Percentiles rank a stretch among this genome's conserved stretches.
Conservation (phyloP, 2,797 vertebrate genomes). For the Graptemys geographica region DNA sequence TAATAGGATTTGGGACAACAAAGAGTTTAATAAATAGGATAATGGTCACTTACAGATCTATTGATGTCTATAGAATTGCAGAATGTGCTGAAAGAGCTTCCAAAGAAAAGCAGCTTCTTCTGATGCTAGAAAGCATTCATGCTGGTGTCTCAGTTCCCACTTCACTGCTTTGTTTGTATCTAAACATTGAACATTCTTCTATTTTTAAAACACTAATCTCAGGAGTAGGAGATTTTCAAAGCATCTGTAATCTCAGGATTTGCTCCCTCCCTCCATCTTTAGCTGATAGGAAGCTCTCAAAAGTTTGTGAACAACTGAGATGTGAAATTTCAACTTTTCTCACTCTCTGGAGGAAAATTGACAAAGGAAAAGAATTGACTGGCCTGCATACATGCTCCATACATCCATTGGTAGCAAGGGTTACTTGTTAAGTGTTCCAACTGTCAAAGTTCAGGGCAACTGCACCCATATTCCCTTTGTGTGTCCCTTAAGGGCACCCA, state of each 20-base stretch:
- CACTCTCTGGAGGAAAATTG: background rate
- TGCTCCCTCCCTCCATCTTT: background rate
- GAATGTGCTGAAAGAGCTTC: background rate
- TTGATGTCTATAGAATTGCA: conserved; percentile 40
- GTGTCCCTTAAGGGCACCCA: too few species aligned
- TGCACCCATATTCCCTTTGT: too few species aligned
- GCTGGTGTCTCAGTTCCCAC: conserved; percentile 17
- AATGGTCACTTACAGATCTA: conserved; percentile 34
- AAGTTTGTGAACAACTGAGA: background rate
- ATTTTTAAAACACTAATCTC: background rate
- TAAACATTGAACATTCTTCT: background rate
- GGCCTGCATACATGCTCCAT: background rate
- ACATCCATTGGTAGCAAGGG: background rate
- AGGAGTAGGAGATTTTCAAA: background rate
- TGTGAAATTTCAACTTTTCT: background rate
- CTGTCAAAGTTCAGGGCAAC: too few species aligned
- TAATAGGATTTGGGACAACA: conserved; percentile 47
- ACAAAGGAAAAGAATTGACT: background rate
- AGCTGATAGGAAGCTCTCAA: background rate
- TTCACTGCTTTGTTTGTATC: background rate
- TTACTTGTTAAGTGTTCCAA: conserved; percentile 5
- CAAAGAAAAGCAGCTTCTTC: conserved; percentile 27
- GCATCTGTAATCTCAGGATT: background rate
- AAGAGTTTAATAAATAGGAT: conserved; percentile 50
- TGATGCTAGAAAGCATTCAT: background rate